Base-by-base conservation (phyloP, 2,113 vertebrate genomes). In the Chaenogobius annularis region DNA sequence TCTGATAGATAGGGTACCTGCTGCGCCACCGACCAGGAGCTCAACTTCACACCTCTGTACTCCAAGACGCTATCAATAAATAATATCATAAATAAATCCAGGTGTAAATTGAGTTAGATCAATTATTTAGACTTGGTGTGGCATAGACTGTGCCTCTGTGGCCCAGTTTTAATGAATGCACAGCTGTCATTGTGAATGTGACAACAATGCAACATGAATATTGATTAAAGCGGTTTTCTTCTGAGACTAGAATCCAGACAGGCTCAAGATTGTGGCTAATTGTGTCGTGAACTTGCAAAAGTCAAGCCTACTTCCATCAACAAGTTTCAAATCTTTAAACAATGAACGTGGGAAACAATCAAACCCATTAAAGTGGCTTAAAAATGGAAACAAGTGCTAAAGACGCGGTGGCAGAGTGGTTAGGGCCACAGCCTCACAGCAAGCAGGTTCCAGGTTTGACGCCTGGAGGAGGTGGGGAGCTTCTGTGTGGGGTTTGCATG, bases 1-100 rank as follows among this genome's bases (percentile, higher is more conserved):
- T 92, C 91, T 90, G 91, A 89, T 74, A 74, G 78, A 77, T 31
- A 84, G 68, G 81, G 79, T 81, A 83, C 89, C 64, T 74, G 73
- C 76, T 74, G 81, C 85, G 81, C 71, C 66, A 20, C 75, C 81
- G 79, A 71, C 73, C 79, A 43, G 1, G 66, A 77, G 71, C 80
- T 58, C 82, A 61, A 70, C 83, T 70, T 75, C 69, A 69, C 22
- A 65, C 59, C 74, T 75, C 85, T 75, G 74, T 31, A 19, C 69
- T 80, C 79, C 83, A 88, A 85, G 83, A 79, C 35, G 26, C 31
- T 35, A 87, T 91, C 79, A 89, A 90, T 90, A 92, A 92, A 89
- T 91, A 62, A 92, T 88, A 75, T 80, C 71, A 90, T 90, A 90
- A 89, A 92, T 93, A 88, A 91, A 92, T 84, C 84, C 85, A 88